phyloP scores from a whole-genome alignment of 1,140 invertebrate genomes.

The Bombus superbus region DNA sequence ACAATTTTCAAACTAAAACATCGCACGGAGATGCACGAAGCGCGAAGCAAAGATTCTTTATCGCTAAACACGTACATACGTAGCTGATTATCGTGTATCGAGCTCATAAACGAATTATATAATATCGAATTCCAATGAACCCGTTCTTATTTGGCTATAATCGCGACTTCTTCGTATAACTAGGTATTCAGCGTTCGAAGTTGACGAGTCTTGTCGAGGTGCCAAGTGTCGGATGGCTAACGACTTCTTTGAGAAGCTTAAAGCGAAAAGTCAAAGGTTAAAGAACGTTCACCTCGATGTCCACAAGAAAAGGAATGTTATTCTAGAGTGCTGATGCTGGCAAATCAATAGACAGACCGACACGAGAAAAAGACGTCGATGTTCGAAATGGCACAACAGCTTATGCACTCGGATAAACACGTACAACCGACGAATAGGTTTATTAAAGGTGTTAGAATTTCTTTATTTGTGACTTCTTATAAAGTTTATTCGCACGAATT shows the following conservation, averaged over 20 bases:
- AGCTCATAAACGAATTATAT: not conserved
- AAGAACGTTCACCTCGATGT: conserved; percentile 37
- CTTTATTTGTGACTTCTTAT: not conserved
- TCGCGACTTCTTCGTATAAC: not conserved
- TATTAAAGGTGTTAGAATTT: not conserved
- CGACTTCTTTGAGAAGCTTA: conserved; percentile 34
- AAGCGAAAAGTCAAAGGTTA: conserved; percentile 40
- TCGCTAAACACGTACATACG: not conserved
- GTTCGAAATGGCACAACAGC: not conserved
- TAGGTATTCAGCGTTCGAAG: not conserved
- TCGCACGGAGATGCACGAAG: not conserved
- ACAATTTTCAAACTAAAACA: not conserved
- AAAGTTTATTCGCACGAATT: no score
- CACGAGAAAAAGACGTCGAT: not conserved
- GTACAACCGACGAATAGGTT: not conserved
- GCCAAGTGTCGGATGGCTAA: conserved; percentile 36
- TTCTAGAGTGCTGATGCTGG: conserved; percentile 9
- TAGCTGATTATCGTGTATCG: not conserved
- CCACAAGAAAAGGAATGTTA: not conserved
- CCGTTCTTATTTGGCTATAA: not conserved
- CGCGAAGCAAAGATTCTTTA: not conserved
- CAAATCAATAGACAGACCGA: conserved; percentile 29
- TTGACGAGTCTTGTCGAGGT: conserved; percentile 23
- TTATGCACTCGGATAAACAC: not conserved
- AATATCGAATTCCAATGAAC: conserved; percentile 28